A percentile compares a stretch with the other conserved stretches of the same genome.
Conservation (phyloP, 2,113 vertebrate species). For the Cyprinodon variegatus region DNA sequence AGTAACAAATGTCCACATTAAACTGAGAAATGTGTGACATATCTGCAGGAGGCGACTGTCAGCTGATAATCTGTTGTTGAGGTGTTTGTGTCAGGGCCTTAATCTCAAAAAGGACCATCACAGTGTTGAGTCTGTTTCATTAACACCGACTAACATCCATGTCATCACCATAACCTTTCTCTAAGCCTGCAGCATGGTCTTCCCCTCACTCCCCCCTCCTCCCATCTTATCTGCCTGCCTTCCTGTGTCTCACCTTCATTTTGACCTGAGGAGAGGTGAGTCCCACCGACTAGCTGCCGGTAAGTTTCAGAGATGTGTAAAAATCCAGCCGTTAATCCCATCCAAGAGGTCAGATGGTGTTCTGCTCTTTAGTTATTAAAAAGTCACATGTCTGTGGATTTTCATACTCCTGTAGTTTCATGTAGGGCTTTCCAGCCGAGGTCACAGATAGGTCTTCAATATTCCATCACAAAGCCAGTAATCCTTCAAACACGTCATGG, state of each 20-base stretch:
- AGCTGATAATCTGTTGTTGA: background rate
- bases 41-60: background rate
- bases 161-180: conserved; percentile 42
- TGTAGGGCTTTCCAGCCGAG: background rate
- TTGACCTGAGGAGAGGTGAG: conserved; percentile 50
- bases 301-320: conserved; percentile 48
- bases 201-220: conserved; percentile 29
- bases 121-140: conserved; percentile 53
- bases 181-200: conserved; percentile 65
- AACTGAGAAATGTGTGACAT: background rate
- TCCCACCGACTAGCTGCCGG: conserved; percentile 42
- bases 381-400: background rate
- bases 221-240: conserved; percentile 34
- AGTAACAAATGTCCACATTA: background rate
- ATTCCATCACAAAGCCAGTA: background rate
- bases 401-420: background rate
- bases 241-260: conserved; percentile 67
- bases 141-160: conserved; percentile 69
- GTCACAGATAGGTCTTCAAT: background rate
- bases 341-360: background rate
- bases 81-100: background rate
- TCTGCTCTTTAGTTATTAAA: conserved; percentile 14
- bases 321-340: background rate
- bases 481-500: background rate
- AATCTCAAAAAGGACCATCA: background rate